These are phyloP conservation scores for Rhyacichthys aspro DNA, from an alignment of 2,797 vertebrate genomes.

Conservation along the genomic window DNA sequence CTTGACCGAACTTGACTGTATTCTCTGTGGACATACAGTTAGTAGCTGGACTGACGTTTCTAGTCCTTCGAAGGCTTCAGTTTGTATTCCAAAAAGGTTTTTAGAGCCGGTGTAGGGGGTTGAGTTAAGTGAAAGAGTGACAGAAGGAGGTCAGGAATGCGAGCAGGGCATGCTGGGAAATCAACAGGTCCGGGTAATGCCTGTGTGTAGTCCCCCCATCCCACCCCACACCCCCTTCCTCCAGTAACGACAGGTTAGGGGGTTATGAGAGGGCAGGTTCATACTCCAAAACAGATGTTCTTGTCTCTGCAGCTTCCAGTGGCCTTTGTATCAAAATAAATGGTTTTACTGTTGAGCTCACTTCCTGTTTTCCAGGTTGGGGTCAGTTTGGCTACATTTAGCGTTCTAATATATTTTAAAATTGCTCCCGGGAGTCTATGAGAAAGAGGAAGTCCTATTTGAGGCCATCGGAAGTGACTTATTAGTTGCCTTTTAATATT, in stretches of 20 bases:
- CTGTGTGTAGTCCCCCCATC: constrained; percentile 43
- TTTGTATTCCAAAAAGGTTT: constrained; percentile 28
- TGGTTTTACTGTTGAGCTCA: constrained; percentile 20
- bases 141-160: constrained; percentile 81
- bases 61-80: constrained; percentile 28
- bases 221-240: constrained; percentile 51
- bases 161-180: constrained; percentile 73
- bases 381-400: constrained; percentile 28
- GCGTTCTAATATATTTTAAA: constrained; percentile 2
- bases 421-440: constrained; percentile 7
- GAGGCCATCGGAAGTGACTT: constrained; percentile 7
- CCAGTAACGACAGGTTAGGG: constrained; percentile 65
- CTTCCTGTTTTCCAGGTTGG: constrained; percentile 16
- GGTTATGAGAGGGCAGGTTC: constrained; percentile 66
- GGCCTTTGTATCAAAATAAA: constrained; percentile 52
- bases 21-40: constrained; percentile 1
- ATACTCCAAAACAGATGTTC: constrained; percentile 78
- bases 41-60: constrained; percentile 27
- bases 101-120: constrained; percentile 1
- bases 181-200: constrained; percentile 69
- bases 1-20: constrained; percentile 14
- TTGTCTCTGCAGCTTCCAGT: constrained; percentile 44
- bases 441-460: constrained; percentile 5
- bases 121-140: constrained; percentile 70
- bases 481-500: constrained; percentile 17